A percentile compares a stretch with the other conserved stretches of the same genome.
These are phyloP conservation scores for Epinephelus coioides DNA, from an alignment of 2,797 vertebrate genomes.

Conservation along the genomic window DNA sequence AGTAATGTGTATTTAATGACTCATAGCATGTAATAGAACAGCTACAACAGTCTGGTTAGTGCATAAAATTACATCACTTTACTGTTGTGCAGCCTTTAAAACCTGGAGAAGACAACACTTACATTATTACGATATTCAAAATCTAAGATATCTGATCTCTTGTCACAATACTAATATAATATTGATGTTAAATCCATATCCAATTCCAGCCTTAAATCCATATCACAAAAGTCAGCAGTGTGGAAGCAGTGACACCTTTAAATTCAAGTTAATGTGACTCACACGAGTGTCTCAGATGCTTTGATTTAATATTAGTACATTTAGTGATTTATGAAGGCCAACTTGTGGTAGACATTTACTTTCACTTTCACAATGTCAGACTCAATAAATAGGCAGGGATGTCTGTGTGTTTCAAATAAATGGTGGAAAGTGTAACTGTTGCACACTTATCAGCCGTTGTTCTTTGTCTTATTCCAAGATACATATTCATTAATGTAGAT, in stretches of 20 bases:
- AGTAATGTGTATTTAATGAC: too few relatives aligned
- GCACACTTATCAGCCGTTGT: background rate
- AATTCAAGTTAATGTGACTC: slow-evolving; percentile 14
- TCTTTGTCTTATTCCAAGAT: background rate
- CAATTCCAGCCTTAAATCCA: too few relatives aligned
- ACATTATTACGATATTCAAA: too few relatives aligned
- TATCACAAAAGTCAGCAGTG: background rate
- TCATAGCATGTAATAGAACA: too few relatives aligned
- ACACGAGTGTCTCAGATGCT: background rate
- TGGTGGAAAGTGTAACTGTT: background rate
- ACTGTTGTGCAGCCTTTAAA: too few relatives aligned
- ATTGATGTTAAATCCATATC: too few relatives aligned
- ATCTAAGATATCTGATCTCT: too few relatives aligned
- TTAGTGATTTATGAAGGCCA: background rate
- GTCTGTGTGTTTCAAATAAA: background rate
- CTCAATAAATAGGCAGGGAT: background rate
- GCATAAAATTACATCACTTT: too few relatives aligned
- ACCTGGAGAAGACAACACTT: too few relatives aligned
- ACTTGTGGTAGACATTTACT: slow-evolving; percentile 18
- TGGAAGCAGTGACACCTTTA: background rate
- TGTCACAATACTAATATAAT: too few relatives aligned
- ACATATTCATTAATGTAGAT: background rate
- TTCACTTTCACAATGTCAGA: slow-evolving; percentile 57
- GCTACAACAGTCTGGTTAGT: too few relatives aligned
- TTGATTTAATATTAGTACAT: slow-evolving; percentile 16